Conservation (phyloP, 2,888 invertebrate species). For the Ochropleura leucogaster region DNA sequence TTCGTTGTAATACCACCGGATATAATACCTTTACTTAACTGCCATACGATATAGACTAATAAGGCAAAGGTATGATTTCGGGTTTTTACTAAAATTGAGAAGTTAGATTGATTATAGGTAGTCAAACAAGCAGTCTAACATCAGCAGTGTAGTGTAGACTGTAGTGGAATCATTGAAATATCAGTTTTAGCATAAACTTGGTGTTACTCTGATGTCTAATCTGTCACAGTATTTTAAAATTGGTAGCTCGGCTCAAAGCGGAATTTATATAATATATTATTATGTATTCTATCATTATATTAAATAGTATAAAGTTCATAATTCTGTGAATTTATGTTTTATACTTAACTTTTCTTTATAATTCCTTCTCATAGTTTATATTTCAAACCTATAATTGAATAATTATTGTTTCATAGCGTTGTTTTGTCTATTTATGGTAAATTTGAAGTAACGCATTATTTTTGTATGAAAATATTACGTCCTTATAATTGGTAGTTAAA, state of each 20-base stretch:
- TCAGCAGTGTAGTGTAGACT: conserved; percentile 31
- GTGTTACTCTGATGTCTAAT: conserved; percentile 47
- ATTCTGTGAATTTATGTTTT: conserved; percentile 65
- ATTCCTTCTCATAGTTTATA: conserved; percentile 59
- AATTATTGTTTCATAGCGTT: conserved; percentile 53
- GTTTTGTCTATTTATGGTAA: conserved; percentile 47
- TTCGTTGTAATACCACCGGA: conserved; percentile 66
- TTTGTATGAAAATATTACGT: conserved; percentile 54
- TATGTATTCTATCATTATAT: conserved; percentile 51
- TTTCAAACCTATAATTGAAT: conserved; percentile 57
- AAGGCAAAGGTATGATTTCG: conserved; percentile 59
- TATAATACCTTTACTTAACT: conserved; percentile 64
- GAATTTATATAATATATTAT: conserved; percentile 59
- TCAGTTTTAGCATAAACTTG: conserved; percentile 56
- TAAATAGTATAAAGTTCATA: conserved; percentile 56
- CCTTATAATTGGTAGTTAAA: conserved; percentile 52
- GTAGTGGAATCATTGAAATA: conserved; percentile 27
- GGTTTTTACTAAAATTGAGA: conserved; percentile 57
- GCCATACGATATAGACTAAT: conserved; percentile 65
- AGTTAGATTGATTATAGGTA: conserved; percentile 28
- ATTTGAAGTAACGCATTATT: conserved; percentile 52
- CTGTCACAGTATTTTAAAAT: conserved; percentile 58
- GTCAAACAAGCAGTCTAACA: conserved; percentile 13
- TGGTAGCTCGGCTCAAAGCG: conserved; percentile 59
- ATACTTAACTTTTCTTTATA: conserved; percentile 62